Base-by-base conservation (phyloP, 2,113 vertebrate species). In the Baryphthengus martii region DNA sequence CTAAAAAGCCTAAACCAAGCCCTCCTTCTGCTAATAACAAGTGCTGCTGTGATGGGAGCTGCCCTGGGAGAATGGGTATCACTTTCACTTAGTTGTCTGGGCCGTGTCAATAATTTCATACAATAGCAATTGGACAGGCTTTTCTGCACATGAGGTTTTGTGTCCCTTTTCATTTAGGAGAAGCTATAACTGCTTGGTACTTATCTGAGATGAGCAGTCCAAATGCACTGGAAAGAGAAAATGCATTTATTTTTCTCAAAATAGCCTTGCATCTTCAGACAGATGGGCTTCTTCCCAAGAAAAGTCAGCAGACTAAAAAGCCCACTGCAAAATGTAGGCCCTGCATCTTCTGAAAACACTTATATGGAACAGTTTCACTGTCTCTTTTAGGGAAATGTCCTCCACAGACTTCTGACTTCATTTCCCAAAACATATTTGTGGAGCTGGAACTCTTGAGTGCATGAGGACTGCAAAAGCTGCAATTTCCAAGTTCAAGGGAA, bases 51-150 rank as follows among this genome's bases (percentile, higher is more conserved):
- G 40, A 33, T 73, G 37, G 53, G 33, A 88, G 49, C 45, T 77
- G 55, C 19, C 35, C 28, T 31, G 13, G 24, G 42, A 88, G 26
- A 85, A 73, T 0, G 12, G 9, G 10, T 9, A n/a, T 19, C 21
- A 5, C 40, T 76, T 82, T 29, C 31, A 39, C 42, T 67, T 66
- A 23, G 13, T 17, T 71, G 28, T 12, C 26, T 17, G 25, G 7
- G 18, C 13, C 37, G 24, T 23, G 24, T 45, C 61, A 81, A 44
- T 3, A 19, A 40, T 40, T 63, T 74, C n/a, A 49, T 33, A 37
- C 4, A 35, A 73, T 0, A 39, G 25, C 13, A 86, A 31, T 14
- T 25, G 11, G 10, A 67, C 0, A 1, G 24, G 15, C 6, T 75
- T 65, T 75, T 83, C 13, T 56, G 10, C n/a, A 56, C 1, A 1